Evolutionary conservation across 2,113 vertebrate genomes (phyloP).

Genomic region (Menura novaehollandiae): DNA sequence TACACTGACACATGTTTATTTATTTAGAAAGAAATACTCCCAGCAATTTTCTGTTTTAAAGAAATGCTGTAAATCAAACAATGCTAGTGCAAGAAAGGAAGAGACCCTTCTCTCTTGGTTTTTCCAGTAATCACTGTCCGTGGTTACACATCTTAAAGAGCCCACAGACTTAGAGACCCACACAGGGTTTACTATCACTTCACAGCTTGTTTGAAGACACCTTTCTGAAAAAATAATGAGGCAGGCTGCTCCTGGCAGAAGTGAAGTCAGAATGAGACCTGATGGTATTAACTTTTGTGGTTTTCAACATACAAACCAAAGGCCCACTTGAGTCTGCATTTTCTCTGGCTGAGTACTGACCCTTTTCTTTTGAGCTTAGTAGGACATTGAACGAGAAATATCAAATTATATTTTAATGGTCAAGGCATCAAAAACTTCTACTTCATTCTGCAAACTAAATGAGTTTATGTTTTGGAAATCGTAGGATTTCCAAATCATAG

Average conservation of each 20-base stretch:
- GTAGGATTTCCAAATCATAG: too few species aligned
- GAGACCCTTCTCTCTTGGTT: not conserved
- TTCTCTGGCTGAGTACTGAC: not conserved
- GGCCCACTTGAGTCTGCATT: not conserved
- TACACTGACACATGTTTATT: conserved; percentile 32
- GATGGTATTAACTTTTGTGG: not conserved
- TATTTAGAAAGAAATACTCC: not conserved
- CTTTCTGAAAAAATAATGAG: not conserved
- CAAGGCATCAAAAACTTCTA: not conserved
- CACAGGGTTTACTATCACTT: not conserved
- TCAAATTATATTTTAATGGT: not conserved
- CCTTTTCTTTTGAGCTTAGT: not conserved
- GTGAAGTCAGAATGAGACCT: not conserved
- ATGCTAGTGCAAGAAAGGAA: not conserved
- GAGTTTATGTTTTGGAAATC: not conserved
- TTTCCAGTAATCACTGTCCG: not conserved
- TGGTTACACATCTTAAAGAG: not conserved
- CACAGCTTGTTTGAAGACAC: not conserved
- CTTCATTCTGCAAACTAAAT: not conserved
- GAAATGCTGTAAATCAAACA: not conserved
- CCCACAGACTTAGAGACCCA: not conserved
- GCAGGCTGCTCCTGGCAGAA: not conserved
- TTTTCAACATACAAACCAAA: not conserved
- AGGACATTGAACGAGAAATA: not conserved
- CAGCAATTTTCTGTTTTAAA: not conserved